Conservation (phyloP, 1,140 invertebrate species). For the Drosophila ananassae region DNA sequence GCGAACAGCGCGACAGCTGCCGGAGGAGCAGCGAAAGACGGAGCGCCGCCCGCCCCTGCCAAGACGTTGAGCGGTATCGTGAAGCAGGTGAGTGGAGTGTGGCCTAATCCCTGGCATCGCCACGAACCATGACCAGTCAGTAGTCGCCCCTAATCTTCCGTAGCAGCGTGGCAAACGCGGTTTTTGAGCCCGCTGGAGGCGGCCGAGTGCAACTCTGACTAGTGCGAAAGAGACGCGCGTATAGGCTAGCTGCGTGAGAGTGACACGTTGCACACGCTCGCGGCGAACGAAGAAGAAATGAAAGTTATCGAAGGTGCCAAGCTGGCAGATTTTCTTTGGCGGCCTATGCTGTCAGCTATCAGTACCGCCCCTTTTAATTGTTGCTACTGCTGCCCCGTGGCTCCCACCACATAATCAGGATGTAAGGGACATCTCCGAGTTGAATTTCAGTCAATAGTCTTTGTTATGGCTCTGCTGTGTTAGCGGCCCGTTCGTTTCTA, state of each 20-base stretch:
- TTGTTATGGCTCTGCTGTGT: not conserved
- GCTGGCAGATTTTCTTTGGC: constrained; percentile 79
- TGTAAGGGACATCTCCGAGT: not conserved
- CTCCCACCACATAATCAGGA: constrained; percentile 50
- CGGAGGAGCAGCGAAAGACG: constrained; percentile 76
- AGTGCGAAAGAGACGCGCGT: constrained; percentile 68
- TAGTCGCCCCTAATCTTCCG: not conserved
- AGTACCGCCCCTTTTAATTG: constrained; percentile 31
- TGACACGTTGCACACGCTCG: constrained; percentile 76
- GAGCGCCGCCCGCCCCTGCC: constrained; percentile 61
- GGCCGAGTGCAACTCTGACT: constrained; percentile 53
- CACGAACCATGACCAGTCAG: not conserved
- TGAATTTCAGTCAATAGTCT: not conserved
- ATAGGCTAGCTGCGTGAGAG: constrained; percentile 56
- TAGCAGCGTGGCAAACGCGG: constrained; percentile 71
- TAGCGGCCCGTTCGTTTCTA: constrained; percentile 56
- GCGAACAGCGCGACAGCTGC: constrained; percentile 73
- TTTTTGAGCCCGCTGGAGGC: constrained; percentile 16
- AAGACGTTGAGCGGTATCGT: constrained; percentile 76
- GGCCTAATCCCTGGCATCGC: not conserved
- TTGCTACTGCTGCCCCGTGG: constrained; percentile 1
- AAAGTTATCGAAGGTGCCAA: constrained; percentile 83
- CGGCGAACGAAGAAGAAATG: constrained; percentile 70
- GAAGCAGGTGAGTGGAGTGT: constrained; percentile 73
- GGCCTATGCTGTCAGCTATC: constrained; percentile 14